A percentile compares a stretch with the other conserved stretches of the same genome.
These are phyloP conservation scores for Callinectes sapidus DNA, from an alignment of 2,888 invertebrate genomes.

Conservation along the genomic window DNA sequence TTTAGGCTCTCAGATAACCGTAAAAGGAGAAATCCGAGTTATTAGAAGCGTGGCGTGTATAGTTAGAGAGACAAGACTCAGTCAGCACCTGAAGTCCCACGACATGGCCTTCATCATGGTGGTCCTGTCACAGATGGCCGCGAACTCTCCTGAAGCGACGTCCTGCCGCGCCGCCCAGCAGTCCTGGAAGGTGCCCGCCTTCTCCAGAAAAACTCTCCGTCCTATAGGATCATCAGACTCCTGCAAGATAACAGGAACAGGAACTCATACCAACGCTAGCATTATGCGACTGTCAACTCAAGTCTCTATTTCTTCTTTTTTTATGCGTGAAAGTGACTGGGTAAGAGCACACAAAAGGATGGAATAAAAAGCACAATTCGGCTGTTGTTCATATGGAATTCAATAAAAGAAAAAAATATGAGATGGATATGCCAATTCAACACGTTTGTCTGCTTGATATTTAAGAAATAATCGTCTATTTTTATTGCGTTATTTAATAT, in stretches of 20 bases:
- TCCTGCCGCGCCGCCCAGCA: slow-evolving; percentile 55
- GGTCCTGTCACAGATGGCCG: slow-evolving; percentile 57
- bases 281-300: not conserved
- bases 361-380: not conserved
- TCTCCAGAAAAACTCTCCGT: slow-evolving; percentile 42
- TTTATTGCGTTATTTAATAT: not conserved
- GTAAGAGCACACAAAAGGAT: too few relatives aligned
- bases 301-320: not conserved
- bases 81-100: slow-evolving; percentile 58
- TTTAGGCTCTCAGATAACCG: not conserved
- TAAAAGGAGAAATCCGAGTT: not conserved
- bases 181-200: slow-evolving; percentile 58
- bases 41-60: not conserved
- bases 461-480: not conserved
- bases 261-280: not conserved
- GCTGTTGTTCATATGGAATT: too few relatives aligned
- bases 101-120: slow-evolving; percentile 64
- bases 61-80: not conserved
- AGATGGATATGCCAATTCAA: not conserved
- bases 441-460: not conserved
- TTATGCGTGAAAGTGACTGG: too few relatives aligned
- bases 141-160: slow-evolving; percentile 44
- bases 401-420: too few relatives aligned
- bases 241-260: not conserved
- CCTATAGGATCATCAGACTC: slow-evolving; percentile 45